Conservation (phyloP, 2,888 invertebrate species). For the Eupithecia abbreviata region DNA sequence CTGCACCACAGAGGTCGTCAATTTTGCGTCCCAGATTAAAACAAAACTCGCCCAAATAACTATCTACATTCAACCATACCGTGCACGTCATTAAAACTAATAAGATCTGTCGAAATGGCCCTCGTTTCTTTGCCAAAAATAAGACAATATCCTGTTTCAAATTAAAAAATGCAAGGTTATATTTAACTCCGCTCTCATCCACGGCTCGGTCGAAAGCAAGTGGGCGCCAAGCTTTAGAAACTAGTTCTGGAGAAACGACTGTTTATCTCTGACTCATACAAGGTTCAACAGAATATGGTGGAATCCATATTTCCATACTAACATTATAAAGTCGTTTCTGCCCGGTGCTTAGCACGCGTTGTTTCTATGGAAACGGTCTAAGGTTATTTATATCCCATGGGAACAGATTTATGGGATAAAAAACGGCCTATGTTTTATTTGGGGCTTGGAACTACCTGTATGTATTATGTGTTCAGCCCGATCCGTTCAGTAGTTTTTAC, state of each 20-base stretch:
- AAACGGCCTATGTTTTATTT: no score
- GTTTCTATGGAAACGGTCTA: no score
- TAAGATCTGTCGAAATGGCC: conserved; percentile 6
- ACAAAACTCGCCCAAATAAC: neutral
- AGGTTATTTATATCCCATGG: no score
- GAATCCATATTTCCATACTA: neutral
- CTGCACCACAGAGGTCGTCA: no score
- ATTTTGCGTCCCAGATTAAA: no score
- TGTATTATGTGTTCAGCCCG: no score
- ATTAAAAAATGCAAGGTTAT: conserved; percentile 34
- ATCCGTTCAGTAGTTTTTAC: no score
- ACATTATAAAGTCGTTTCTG: neutral
- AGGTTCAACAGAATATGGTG: neutral
- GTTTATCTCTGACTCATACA: neutral
- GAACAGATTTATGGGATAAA: no score
- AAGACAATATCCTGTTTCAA: conserved; percentile 35
- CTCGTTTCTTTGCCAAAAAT: conserved; percentile 23
- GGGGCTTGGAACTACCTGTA: no score
- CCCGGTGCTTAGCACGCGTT: no score
- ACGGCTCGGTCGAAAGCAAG: neutral
- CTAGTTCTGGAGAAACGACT: conserved; percentile 13
- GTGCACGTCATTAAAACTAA: neutral
- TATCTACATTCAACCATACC: neutral
- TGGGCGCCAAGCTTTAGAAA: conserved; percentile 26
- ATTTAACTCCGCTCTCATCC: conserved; percentile 36